A percentile compares a stretch with the other conserved stretches of the same genome.
These are phyloP conservation scores for Tetragnatha versicolor DNA, from an alignment of 1,140 invertebrate species.

Conservation along the genomic window DNA sequence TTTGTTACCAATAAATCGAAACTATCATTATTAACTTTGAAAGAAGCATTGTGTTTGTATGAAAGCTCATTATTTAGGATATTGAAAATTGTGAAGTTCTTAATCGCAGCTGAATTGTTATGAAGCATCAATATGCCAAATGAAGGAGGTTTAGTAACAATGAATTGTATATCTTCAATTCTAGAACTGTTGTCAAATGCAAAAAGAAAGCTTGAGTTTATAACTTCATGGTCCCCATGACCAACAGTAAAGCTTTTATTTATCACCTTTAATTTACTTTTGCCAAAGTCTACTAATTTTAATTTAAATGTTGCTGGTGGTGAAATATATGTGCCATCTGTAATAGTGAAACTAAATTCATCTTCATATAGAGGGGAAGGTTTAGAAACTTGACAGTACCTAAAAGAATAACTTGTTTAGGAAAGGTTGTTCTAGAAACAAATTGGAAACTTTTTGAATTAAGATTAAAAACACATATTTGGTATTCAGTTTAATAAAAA, in stretches of 20 bases:
- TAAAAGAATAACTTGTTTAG: slow-evolving; percentile 22
- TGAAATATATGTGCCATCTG: slow-evolving; percentile 36
- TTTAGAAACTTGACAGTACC: slow-evolving; percentile 17
- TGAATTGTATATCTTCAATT: slow-evolving; percentile 33
- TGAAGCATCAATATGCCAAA: slow-evolving; percentile 21
- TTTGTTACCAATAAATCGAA: slow-evolving; percentile 41
- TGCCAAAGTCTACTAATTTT: slow-evolving; percentile 26
- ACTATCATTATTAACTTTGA: slow-evolving; percentile 30
- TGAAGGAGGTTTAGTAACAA: slow-evolving; percentile 13
- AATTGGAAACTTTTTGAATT: background rate
- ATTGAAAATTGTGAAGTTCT: slow-evolving; percentile 28
- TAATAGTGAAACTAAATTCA: slow-evolving; percentile 34
- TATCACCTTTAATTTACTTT: background rate
- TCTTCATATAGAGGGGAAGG: slow-evolving; percentile 22
- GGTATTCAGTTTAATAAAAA: no score
- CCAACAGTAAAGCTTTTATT: slow-evolving; percentile 10
- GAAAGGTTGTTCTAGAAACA: no score
- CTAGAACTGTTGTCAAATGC: slow-evolving; percentile 19
- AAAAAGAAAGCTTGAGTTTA: slow-evolving; percentile 36
- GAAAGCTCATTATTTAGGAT: slow-evolving; percentile 10
- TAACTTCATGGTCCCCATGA: background rate
- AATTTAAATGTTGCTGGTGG: background rate
- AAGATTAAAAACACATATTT: background rate
- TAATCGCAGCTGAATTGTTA: background rate
- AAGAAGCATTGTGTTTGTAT: slow-evolving; percentile 31